Percentiles rank a stretch among this genome's conserved stretches.
Conservation (phyloP, 2,797 vertebrate species). For the Gouania willdenowi region DNA sequence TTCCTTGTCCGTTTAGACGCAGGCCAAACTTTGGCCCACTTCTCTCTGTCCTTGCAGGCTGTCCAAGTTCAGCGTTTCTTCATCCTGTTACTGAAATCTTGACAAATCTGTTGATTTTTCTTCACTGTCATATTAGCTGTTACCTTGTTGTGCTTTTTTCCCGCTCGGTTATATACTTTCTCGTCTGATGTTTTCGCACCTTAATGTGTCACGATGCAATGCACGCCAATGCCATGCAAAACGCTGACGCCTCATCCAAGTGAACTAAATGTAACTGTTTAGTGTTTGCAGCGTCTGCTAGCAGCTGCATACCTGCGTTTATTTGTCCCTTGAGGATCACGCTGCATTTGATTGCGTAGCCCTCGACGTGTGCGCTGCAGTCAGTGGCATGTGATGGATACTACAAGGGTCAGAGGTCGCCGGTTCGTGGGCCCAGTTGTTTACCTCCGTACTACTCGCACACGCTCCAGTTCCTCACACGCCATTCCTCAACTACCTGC, state of each 20-base stretch:
- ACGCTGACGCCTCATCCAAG: not conserved
- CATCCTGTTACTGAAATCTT: constrained; percentile 27
- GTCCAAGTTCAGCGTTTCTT: not conserved
- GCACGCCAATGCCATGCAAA: constrained; percentile 17
- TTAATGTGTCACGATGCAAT: constrained; percentile 23
- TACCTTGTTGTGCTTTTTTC: not conserved
- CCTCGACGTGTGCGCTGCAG: not conserved
- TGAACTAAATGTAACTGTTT: not conserved
- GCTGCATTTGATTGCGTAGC: not conserved
- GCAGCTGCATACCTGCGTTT: constrained; percentile 1
- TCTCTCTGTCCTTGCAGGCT: constrained; percentile 10
- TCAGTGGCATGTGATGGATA: constrained; percentile 28
- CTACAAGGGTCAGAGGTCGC: constrained; percentile 33
- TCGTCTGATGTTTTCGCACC: constrained; percentile 7
- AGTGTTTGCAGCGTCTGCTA: not conserved
- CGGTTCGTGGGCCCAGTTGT: constrained; percentile 12
- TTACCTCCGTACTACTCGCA: constrained; percentile 12
- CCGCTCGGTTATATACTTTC: not conserved
- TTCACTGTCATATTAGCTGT: constrained; percentile 14
- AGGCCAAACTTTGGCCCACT: constrained; percentile 23
- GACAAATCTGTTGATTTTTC: constrained; percentile 32
- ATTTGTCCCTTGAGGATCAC: not conserved
- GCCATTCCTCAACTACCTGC: constrained; percentile 29
- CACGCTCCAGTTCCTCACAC: not conserved
- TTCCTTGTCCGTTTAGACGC: constrained; percentile 22